Evolutionary conservation across 2,113 vertebrate genomes (phyloP).

Genomic region (Solenodon paradoxus): DNA sequence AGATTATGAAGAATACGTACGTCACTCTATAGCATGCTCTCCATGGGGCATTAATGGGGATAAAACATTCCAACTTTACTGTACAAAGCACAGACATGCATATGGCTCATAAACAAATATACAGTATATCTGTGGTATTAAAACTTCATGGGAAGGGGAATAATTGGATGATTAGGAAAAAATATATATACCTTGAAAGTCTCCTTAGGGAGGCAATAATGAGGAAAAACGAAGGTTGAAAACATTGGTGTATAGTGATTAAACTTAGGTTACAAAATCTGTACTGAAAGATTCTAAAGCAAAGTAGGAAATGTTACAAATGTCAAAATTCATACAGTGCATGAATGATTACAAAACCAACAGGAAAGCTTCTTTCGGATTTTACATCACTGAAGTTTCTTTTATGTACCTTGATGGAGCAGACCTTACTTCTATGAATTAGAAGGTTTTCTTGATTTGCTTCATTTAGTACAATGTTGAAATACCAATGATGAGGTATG

Average conservation of each 20-base stretch:
- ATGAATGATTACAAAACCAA: neutral
- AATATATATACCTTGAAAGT: neutral
- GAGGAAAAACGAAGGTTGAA: fast-evolving
- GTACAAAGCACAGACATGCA: neutral
- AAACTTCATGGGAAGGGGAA: neutral
- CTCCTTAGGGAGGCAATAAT: neutral
- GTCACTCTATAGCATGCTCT: neutral
- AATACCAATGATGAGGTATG: neutral
- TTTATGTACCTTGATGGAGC: neutral
- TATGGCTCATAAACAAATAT: neutral
- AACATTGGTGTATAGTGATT: neutral
- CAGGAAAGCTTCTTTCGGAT: neutral
- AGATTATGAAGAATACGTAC: too few species aligned
- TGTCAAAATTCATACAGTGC: neutral
- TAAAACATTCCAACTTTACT: neutral
- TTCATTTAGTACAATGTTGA: neutral
- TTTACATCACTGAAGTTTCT: neutral
- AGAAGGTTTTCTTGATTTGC: neutral
- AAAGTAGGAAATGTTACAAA: conserved; percentile 23
- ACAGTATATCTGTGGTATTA: neutral
- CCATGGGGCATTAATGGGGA: neutral
- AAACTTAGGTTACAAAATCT: neutral
- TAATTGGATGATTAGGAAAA: neutral
- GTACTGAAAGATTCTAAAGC: neutral
- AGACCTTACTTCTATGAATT: neutral